Conservation (phyloP, 2,797 vertebrate species). For the Crax fasciolata region DNA sequence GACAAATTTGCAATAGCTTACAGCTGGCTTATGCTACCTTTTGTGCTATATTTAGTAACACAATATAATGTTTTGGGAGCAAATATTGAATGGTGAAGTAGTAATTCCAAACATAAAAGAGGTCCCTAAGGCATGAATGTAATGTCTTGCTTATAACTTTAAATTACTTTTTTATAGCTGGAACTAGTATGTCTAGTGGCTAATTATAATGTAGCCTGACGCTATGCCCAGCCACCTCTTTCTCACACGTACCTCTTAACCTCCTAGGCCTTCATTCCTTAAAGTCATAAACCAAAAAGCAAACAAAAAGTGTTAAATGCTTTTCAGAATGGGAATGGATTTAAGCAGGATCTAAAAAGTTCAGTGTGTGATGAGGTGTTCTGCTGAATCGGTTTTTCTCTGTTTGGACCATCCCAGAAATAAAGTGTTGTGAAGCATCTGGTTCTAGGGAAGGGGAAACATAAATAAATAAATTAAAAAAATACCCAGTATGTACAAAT, state of each 20-base stretch:
- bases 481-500: neutral
- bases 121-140: conserved; percentile 11
- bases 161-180: conserved; percentile 42
- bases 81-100: conserved; percentile 3
- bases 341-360: neutral
- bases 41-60: conserved; percentile 7
- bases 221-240: neutral
- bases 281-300: neutral
- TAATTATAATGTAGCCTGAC: conserved; percentile 16
- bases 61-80: conserved; percentile 27
- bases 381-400: neutral
- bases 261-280: neutral
- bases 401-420: neutral
- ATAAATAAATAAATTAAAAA: too few species aligned
- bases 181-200: neutral
- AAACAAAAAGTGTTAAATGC: neutral
- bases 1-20: neutral
- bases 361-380: neutral
- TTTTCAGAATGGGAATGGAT: neutral
- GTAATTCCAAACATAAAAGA: conserved; percentile 8
- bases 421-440: neutral
- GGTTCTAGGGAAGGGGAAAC: neutral
- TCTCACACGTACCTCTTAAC: neutral
- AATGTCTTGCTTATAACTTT: conserved; percentile 49
- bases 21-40: neutral